phyloP scores from a whole-genome alignment of 2,888 invertebrate species.

The Azorinus chamasolen region DNA sequence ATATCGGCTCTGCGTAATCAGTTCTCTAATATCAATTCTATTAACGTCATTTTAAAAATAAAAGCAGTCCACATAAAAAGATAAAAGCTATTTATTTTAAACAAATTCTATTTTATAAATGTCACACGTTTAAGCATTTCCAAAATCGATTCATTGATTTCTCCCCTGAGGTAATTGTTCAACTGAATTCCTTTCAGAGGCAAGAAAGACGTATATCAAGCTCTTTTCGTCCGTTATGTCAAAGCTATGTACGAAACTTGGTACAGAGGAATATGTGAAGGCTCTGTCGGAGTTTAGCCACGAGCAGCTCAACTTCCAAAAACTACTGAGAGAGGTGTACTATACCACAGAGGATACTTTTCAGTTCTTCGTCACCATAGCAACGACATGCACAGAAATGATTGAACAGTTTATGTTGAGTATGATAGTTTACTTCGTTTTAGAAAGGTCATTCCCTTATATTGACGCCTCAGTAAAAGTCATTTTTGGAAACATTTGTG shows the following conservation, averaged over 20 bases:
- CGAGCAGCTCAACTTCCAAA: constrained; percentile 59
- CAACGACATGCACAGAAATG: constrained; percentile 37
- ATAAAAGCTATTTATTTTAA: no score
- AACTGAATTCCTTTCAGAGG: constrained; percentile 41
- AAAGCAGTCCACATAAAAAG: no score
- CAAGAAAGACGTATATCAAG: constrained; percentile 47
- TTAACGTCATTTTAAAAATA: no score
- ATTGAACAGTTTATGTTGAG: constrained; percentile 48
- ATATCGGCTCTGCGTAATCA: no score
- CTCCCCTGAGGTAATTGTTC: no score
- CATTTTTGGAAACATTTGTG: no score
- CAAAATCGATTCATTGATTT: no score
- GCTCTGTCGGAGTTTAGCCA: constrained; percentile 46
- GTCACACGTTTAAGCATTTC: no score
- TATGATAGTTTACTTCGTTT: constrained; percentile 2
- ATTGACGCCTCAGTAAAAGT: no score
- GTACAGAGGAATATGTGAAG: constrained; percentile 35
- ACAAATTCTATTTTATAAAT: no score
- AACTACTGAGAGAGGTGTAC: constrained; percentile 50
- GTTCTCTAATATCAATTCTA: no score
- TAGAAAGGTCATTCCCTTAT: no score
- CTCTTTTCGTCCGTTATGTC: constrained; percentile 52
- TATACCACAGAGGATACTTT: constrained; percentile 53
- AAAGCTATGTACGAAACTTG: constrained; percentile 34
- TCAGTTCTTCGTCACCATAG: constrained; percentile 54